Evolutionary conservation across 2,113 vertebrate species (phyloP), one percentile per base, ranked within the genome.

Genomic region (Takifugu flavidus): DNA sequence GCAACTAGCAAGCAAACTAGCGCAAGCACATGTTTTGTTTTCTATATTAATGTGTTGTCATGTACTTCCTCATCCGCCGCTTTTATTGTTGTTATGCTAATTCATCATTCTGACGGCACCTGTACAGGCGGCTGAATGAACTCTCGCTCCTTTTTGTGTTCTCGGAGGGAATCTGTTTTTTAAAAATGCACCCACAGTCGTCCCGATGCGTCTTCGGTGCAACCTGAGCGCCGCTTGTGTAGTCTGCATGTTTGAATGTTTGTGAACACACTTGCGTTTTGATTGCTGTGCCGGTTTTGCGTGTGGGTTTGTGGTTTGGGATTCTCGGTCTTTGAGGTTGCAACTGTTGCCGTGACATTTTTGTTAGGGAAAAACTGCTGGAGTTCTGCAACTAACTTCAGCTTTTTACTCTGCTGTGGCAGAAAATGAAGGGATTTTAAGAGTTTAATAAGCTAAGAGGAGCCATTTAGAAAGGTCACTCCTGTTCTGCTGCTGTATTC

Each of bases 51-150:
- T 80, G 78, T 51, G 59, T 65, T 80, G 76, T 83, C 80, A 78
- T 74, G 69, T 15, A 62, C 76, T 87, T 87, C 76, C 80, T 55
- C 50, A 65, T 82, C 55, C 54, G 42, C 67, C 70, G 67, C 62
- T 65, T 79, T 84, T 63, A 62, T 70, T 82, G 52, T 73, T 72
- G 6, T 71, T 74, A 39, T 49, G 47, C 63, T 62, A 53, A 80
- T 82, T 83, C 57, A 71, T 87, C 76, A 76, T 82, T 25, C 52
- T 78, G 78, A 78, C 66, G 57, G 58, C 73, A 73, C 77, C 78
- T 82, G 75, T 77, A 77, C 6, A 13, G 34, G 34, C 34, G 7
- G 34, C 34, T 39, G 11, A 39, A 10, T 39, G 7, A 39, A 39
- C 34, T 3, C 34, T 39, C 8, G 7, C 7, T 11, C 7, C 34